Conservation (phyloP, 2,797 vertebrate species). For the Phalanger gymnotis region DNA sequence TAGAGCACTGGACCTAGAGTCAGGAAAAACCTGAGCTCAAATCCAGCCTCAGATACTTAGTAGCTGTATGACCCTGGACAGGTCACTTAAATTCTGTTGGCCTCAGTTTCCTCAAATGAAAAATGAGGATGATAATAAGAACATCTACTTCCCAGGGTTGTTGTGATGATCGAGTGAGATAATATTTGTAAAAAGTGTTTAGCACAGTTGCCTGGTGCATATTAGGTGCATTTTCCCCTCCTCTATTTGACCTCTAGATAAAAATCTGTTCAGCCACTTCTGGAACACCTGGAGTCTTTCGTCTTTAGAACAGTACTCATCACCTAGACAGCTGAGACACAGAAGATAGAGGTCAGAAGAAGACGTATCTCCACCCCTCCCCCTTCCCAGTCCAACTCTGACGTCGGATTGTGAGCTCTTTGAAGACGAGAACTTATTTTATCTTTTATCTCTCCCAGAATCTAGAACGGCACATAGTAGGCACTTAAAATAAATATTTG, state of each 20-base stretch:
- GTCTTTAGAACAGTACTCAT: background rate
- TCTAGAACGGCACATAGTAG: background rate
- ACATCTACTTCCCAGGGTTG: background rate
- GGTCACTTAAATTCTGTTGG: background rate
- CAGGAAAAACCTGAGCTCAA: background rate
- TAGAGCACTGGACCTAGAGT: no score
- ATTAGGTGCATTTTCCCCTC: background rate
- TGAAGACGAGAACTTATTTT: background rate
- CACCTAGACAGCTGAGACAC: background rate
- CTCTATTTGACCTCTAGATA: background rate
- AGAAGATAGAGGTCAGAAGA: background rate
- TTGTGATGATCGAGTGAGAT: background rate
- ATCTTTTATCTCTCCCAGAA: background rate
- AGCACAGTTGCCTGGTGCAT: background rate
- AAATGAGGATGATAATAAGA: background rate
- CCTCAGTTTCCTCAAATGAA: background rate
- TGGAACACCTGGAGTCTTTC: background rate
- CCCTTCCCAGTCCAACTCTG: background rate
- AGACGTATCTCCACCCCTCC: background rate
- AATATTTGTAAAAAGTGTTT: background rate
- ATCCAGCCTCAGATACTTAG: background rate
- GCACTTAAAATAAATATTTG: background rate
- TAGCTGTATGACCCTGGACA: background rate
- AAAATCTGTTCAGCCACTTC: background rate
- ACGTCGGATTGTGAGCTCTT: background rate